Evolutionary conservation across 2,113 vertebrate genomes (phyloP), one percentile per base, ranked within the genome.

Genomic region (Lethenteron camtschaticum): DNA sequence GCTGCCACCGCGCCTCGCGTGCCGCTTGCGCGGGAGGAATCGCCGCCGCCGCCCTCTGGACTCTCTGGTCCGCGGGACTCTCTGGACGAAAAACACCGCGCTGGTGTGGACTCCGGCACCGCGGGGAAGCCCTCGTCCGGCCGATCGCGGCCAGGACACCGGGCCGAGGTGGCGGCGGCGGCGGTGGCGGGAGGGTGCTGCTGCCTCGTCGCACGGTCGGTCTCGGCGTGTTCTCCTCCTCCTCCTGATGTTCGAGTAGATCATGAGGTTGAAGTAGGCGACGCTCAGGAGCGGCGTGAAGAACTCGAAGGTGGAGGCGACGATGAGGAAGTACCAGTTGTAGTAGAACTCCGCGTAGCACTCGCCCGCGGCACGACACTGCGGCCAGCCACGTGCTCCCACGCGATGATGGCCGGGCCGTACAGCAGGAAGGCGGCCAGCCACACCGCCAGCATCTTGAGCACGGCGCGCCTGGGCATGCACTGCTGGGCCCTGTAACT

Each of bases 271-370:
- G 79, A 95, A 90, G 78, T 83, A 92, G 69, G 80, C 77, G 78
- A 95, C 85, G 0, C 77, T 80, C 69, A 89, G 73, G 70, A 89
- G 82, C 0, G 88, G 89, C 7, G 83, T 73, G 69, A 89, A 83
- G 78, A 92, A 94, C 76, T 94, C 90, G 14, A 91, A 82, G n/a
- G 82, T 79, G 3, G 85, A 86, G 10, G 81, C 81, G 3, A 77
- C 83, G 76, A 83, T 83, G 18, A 84, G 74, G 75, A 84, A 84
- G 68, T 83, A 84, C 80, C 82, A 81, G 72, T 81, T 84, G 75
- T 82, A 82, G 75, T 83, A 85, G 73, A 85, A 84, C 72, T 85
- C 81, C 7, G 82, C 80, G 1, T 82, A 79, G 70, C 82, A 82
- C 8, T 85, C 76, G 18, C 78, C 74, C 79, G 74, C 1, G 77